A percentile compares a stretch with the other conserved stretches of the same genome.
phyloP scores from a whole-genome alignment of 2,113 vertebrate species.

The Pipra filicauda region DNA sequence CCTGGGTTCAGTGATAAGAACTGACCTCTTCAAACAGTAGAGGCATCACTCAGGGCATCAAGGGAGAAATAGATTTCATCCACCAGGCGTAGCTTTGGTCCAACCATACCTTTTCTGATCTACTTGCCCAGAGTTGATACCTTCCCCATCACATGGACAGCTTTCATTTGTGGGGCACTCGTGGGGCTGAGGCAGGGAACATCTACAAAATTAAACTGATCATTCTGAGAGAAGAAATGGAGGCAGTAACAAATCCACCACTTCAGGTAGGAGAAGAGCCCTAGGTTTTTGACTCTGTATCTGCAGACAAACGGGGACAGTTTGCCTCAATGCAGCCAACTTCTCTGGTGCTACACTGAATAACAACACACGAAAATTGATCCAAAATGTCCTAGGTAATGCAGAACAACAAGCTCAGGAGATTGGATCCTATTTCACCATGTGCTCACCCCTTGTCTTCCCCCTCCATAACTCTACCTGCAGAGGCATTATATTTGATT shows the following conservation, averaged over 20 bases:
- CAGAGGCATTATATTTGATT: neutral
- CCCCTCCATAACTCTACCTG: neutral
- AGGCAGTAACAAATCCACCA: neutral
- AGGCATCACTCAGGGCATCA: neutral
- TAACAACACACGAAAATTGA: neutral
- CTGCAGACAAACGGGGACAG: neutral
- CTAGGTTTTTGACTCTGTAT: neutral
- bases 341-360: neutral
- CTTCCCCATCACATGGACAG: neutral
- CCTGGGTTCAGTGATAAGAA: neutral
- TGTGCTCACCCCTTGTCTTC: rapidly evolving
- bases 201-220: neutral
- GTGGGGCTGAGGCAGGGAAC: neutral
- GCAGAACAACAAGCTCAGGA: neutral
- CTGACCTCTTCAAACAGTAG: neutral
- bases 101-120: neutral
- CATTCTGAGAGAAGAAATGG: neutral
- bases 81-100: neutral
- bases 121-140: neutral
- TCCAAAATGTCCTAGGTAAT: neutral
- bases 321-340: neutral
- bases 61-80: neutral
- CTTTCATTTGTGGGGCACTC: neutral
- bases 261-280: neutral
- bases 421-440: neutral